A percentile compares a stretch with the other conserved stretches of the same genome.
Evolutionary conservation across 1,140 invertebrate species (phyloP).

Genomic region (Drosophila auraria): DNA sequence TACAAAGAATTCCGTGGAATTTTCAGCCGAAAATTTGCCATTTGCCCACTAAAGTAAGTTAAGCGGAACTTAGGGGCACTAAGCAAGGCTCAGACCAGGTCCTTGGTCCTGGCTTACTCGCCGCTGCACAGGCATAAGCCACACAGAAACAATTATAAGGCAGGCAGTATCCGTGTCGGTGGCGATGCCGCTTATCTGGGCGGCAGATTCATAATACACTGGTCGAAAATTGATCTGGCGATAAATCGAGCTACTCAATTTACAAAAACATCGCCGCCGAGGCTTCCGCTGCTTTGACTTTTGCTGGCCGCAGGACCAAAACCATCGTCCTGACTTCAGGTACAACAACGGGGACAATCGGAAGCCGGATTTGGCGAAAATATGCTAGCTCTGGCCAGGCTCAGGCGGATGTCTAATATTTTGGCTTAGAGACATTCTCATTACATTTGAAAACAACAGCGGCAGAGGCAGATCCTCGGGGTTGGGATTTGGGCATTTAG

Average conservation of each 20-base stretch:
- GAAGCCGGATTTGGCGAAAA: conserved; percentile 71
- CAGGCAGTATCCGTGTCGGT: not conserved
- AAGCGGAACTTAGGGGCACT: conserved; percentile 58
- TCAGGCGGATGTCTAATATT: conserved; percentile 81
- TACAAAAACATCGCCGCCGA: conserved; percentile 74
- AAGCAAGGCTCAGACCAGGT: conserved; percentile 43
- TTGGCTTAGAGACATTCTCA: conserved; percentile 84
- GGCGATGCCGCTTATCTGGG: conserved; percentile 57
- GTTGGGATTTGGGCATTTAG: conserved; percentile 77
- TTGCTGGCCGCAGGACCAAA: conserved; percentile 34
- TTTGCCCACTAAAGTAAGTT: conserved; percentile 82
- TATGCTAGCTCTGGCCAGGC: conserved; percentile 45
- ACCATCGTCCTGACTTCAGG: conserved; percentile 66
- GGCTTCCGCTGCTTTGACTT: conserved; percentile 65
- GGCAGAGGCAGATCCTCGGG: conserved; percentile 41
- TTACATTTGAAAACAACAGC: conserved; percentile 81
- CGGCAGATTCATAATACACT: conserved; percentile 64
- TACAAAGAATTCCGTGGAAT: conserved; percentile 46
- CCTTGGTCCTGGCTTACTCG: conserved; percentile 50
- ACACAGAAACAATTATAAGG: conserved; percentile 64
- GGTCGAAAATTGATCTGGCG: conserved; percentile 75
- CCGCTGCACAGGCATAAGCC: conserved; percentile 41
- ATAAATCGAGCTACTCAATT: conserved; percentile 82
- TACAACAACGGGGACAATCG: conserved; percentile 70
- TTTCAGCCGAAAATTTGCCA: conserved; percentile 69